Evolutionary conservation across 2,888 invertebrate species (phyloP), one percentile per base, ranked within the genome.

Genomic region (Netelia inedita): DNA sequence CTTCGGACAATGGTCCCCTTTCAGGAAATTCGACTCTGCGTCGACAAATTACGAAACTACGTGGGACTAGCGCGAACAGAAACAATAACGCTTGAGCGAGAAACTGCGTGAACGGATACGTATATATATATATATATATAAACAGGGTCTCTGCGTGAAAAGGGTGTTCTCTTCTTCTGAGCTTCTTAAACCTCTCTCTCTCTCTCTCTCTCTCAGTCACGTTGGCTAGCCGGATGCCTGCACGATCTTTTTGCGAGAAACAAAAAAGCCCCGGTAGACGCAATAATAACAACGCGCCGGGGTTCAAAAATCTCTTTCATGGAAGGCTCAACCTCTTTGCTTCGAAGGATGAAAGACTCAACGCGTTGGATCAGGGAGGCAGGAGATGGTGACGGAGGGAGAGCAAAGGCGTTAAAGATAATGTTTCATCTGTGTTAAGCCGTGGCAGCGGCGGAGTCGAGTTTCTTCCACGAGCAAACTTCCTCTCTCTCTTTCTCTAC

Each of bases 21-120:
- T 90, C 88, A 90, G 73, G 92, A 90, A 91, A 92, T 91, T 90
- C 88, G 90, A 92, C 88, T 88, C 90, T 82, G 21, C 43, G 88
- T 89, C 89, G 89, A 90, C 90, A 89, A 91, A 92, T 91, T 89
- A 87, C 89, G 87, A 87, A 89, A 89, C 85, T 88, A 88, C 86
- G 87, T 23, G 76, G 46, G 85, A 78, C 80, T 69, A 57, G 53
- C 74, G 75, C 85, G 87, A 82, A 80, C 46, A 79, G 82, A 87
- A 91, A 92, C 91, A 91, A 90, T 91, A 88, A 89, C 87, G 86
- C 78, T 84, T 78, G 81, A 84, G 87, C 78, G 63, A 76, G 75
- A 75, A 74, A 50, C 73, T 23, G 14, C 59, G 46, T 10, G 73
- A 28, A 35, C 14, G 14, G 2, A 2, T 46, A 11, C 11, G 11